phyloP scores from a whole-genome alignment of 1,140 invertebrate species.

The Drepana arcuata region DNA sequence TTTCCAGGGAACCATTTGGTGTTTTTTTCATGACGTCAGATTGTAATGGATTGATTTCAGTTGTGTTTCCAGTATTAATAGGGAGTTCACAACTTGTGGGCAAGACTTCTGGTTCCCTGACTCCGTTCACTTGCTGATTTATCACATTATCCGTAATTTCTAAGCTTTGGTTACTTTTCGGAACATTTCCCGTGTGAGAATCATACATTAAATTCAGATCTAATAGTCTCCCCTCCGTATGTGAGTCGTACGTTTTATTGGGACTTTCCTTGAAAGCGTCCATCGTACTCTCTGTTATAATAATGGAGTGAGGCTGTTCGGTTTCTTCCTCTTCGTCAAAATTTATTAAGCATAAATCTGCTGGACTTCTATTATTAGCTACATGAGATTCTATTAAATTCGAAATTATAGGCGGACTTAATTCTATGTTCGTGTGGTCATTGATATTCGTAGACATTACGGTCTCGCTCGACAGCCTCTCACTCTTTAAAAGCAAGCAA shows the following conservation, averaged over 20 bases:
- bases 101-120: too few relatives aligned
- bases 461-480: conserved; percentile 36
- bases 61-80: too few relatives aligned
- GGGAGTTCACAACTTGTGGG: too few relatives aligned
- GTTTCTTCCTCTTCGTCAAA: conserved; percentile 50
- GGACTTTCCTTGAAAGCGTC: conserved; percentile 28
- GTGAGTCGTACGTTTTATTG: conserved; percentile 29
- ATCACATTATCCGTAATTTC: too few relatives aligned
- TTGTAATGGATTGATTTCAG: too few relatives aligned
- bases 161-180: too few relatives aligned
- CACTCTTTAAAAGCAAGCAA: conserved; percentile 37
- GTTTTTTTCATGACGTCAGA: too few relatives aligned
- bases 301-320: conserved; percentile 62
- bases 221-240: conserved; percentile 15
- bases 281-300: conserved; percentile 47
- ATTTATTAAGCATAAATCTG: conserved; percentile 35
- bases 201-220: conserved; percentile 31
- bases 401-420: conserved; percentile 38
- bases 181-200: conserved; percentile 27
- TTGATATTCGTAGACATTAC: conserved; percentile 11
- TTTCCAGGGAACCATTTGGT: too few relatives aligned
- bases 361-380: conserved; percentile 27
- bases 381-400: conserved; percentile 56
- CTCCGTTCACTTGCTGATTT: too few relatives aligned
- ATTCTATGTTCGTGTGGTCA: conserved; percentile 7